These are phyloP conservation scores for Hippocampus guttulatus DNA, from an alignment of 2,113 vertebrate species.

Conservation along the genomic window DNA sequence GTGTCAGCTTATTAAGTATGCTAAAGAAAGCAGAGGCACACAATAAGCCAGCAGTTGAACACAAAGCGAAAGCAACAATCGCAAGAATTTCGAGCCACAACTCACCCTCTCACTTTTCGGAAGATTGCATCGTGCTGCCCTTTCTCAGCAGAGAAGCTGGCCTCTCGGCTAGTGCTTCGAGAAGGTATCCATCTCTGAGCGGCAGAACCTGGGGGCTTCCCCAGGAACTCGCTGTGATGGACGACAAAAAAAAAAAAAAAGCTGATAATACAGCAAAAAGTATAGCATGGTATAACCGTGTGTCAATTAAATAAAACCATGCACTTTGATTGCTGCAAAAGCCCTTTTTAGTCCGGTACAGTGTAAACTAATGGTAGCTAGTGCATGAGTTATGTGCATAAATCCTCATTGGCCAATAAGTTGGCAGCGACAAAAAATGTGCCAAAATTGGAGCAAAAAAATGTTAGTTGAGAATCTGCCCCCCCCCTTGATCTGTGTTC, in stretches of 20 bases:
- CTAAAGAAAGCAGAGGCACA: conserved; percentile 50
- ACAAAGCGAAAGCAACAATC: not conserved
- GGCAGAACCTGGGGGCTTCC: conserved; percentile 98
- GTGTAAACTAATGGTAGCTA: not conserved
- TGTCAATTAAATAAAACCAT: not conserved
- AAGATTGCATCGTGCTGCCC: conserved; percentile 97
- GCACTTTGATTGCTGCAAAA: not conserved
- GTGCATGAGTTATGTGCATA: not conserved
- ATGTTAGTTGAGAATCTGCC: not conserved
- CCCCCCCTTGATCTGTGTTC: not conserved
- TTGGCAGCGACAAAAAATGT: not conserved
- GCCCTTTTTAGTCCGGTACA: not conserved
- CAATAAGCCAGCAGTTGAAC: not conserved
- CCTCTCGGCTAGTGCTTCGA: conserved; percentile 99
- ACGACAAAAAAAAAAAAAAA: conserved; percentile 17
- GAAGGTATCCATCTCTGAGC: conserved; percentile 99
- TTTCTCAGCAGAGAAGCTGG: conserved; percentile 93
- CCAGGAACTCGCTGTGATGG: conserved; percentile 92
- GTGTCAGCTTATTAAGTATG: conserved; percentile 99
- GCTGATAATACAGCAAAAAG: not conserved
- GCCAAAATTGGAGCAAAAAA: not conserved
- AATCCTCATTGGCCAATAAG: not conserved
- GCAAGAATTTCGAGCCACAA: not conserved
- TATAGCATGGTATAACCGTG: not conserved
- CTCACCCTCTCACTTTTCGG: conserved; percentile 99